phyloP scores from a whole-genome alignment of 2,888 invertebrate genomes.

The Cryptophagus acutangulus region DNA sequence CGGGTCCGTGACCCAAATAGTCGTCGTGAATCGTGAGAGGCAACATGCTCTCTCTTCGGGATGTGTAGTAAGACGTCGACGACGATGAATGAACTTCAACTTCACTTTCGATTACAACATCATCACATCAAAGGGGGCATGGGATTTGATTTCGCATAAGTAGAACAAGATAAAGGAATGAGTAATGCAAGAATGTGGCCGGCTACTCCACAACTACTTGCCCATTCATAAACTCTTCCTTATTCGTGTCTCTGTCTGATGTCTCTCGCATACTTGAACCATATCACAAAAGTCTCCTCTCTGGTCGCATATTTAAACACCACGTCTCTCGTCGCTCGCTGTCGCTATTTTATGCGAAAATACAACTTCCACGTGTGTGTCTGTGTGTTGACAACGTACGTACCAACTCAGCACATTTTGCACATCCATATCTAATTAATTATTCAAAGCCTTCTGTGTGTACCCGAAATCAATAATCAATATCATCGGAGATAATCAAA shows the following conservation, averaged over 20 bases:
- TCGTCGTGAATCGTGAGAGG: slow-evolving; percentile 27
- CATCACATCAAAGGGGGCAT: slow-evolving; percentile 24
- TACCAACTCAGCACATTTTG: too few species aligned
- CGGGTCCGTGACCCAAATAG: slow-evolving; percentile 34
- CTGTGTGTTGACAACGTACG: too few species aligned
- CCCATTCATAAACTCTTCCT: slow-evolving; percentile 27
- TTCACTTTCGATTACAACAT: slow-evolving; percentile 30
- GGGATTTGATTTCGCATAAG: slow-evolving; percentile 34
- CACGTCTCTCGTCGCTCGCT: too few species aligned
- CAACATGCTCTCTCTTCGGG: neutral
- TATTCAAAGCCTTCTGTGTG: too few species aligned
- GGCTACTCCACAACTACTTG: slow-evolving; percentile 22
- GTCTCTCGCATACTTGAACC: too few species aligned
- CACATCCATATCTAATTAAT: too few species aligned
- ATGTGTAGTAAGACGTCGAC: slow-evolving; percentile 20
- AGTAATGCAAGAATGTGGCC: slow-evolving; percentile 27
- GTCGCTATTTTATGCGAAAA: too few species aligned
- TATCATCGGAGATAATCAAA: too few species aligned
- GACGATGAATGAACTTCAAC: slow-evolving; percentile 26
- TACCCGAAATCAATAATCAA: too few species aligned
- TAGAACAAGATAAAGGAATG: slow-evolving; percentile 29
- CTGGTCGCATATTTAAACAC: too few species aligned
- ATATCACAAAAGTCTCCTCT: too few species aligned
- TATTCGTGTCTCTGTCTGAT: slow-evolving; percentile 9
- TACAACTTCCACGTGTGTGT: too few species aligned